Evolutionary conservation across 2,888 invertebrate genomes (phyloP).

Genomic region (Lissonota sp.): DNA sequence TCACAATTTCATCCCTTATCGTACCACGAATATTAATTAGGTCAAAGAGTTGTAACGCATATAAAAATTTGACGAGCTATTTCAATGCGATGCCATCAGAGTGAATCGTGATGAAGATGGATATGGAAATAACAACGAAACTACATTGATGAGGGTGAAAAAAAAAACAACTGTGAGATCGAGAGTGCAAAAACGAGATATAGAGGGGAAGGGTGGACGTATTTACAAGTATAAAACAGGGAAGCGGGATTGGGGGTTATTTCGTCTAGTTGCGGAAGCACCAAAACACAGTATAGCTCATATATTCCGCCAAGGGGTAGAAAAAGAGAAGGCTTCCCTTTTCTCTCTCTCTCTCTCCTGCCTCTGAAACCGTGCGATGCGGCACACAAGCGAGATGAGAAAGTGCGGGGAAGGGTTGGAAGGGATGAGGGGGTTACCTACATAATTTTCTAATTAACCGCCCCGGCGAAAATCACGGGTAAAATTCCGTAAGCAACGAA

Average conservation of each 20-base stretch:
- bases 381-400: slow-evolving; percentile 23
- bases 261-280: slow-evolving; percentile 30
- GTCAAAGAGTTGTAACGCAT: slow-evolving; percentile 11
- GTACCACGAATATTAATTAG: slow-evolving; percentile 23
- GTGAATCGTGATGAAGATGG: slow-evolving; percentile 31
- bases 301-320: background rate
- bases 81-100: slow-evolving; percentile 4
- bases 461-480: slow-evolving; percentile 72
- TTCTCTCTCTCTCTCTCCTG: slow-evolving; percentile 6
- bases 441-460: slow-evolving; percentile 72
- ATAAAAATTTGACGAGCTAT: slow-evolving; percentile 42
- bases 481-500: slow-evolving; percentile 75
- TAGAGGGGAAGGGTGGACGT: background rate
- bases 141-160: background rate
- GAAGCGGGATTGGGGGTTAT: slow-evolving; percentile 11
- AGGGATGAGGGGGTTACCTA: slow-evolving; percentile 56
- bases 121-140: slow-evolving; percentile 25
- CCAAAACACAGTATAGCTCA: slow-evolving; percentile 4
- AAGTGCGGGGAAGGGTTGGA: background rate
- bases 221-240: slow-evolving; percentile 18
- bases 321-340: background rate
- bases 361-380: slow-evolving; percentile 10
- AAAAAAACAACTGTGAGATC: slow-evolving; percentile 1
- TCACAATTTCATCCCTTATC: no score
- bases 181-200: background rate